Percentiles rank a stretch among this genome's conserved stretches.
phyloP scores from a whole-genome alignment of 2,888 invertebrate species.

The Thereva unica region DNA sequence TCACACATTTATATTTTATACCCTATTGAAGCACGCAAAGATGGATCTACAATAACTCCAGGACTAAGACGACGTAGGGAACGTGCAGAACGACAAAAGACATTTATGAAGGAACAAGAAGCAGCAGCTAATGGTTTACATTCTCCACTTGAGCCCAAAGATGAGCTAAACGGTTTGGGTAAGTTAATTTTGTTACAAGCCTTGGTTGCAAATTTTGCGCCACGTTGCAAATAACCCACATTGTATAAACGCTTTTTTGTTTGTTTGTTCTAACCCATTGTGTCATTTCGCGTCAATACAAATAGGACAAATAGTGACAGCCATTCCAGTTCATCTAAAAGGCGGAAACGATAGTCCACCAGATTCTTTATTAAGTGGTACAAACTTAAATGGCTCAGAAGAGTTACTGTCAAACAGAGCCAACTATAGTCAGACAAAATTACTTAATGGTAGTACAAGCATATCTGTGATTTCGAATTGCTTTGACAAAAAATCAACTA shows the following conservation, averaged over 20 bases:
- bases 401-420: constrained; percentile 1
- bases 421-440: constrained; percentile 32
- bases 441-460: constrained; percentile 35
- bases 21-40: constrained; percentile 42
- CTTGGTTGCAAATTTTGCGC: constrained; percentile 11
- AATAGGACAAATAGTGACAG: constrained; percentile 57
- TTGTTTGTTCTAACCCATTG: constrained; percentile 33
- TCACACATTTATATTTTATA: no score
- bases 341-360: constrained; percentile 52
- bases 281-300: constrained; percentile 36
- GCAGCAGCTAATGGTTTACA: constrained; percentile 51
- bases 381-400: constrained; percentile 7
- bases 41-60: constrained; percentile 77
- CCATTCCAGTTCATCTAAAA: constrained; percentile 56
- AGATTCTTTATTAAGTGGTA: constrained; percentile 15
- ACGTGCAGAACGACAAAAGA: constrained; percentile 81
- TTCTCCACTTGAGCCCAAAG: constrained; percentile 46
- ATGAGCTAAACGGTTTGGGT: constrained; percentile 54
- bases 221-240: constrained; percentile 41
- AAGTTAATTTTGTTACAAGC: constrained; percentile 35
- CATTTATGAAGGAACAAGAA: constrained; percentile 83
- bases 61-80: constrained; percentile 79
- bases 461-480: constrained; percentile 41
- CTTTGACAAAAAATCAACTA: constrained; percentile 34
- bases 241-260: constrained; percentile 20